These are phyloP conservation scores for Protodeltote pygarga DNA, from an alignment of 2,888 invertebrate genomes.

Conservation along the genomic window DNA sequence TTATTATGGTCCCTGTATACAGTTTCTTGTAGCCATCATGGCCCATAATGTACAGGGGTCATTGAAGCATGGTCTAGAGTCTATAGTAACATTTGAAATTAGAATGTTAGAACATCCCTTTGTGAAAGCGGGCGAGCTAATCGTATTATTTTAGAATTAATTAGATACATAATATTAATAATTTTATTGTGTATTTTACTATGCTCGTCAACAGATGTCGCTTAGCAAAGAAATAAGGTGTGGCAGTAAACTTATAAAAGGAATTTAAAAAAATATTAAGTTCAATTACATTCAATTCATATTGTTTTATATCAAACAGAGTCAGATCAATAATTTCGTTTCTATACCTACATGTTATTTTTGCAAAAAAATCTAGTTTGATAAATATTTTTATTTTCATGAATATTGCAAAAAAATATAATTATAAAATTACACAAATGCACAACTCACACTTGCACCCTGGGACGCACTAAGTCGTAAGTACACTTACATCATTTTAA, in stretches of 20 bases:
- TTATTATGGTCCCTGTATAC: conserved; percentile 4
- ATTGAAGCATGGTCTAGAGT: conserved; percentile 69
- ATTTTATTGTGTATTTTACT: conserved; percentile 23
- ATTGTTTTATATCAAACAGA: too few relatives aligned
- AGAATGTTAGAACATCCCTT: conserved; percentile 45
- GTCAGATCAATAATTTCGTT: too few relatives aligned
- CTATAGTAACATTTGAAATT: conserved; percentile 42
- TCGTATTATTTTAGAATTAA: conserved; percentile 38
- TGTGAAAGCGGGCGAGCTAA: conserved; percentile 75
- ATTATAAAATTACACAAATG: conserved; percentile 15
- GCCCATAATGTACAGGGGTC: conserved; percentile 39
- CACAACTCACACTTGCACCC: conserved; percentile 30
- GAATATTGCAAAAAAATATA: not conserved
- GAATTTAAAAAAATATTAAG: not conserved
- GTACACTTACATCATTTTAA: conserved; percentile 31
- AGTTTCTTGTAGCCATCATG: conserved; percentile 5
- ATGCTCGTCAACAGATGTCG: conserved; percentile 42
- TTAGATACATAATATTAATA: conserved; percentile 27
- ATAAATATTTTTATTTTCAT: too few relatives aligned
- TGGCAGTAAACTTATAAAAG: conserved; percentile 7
- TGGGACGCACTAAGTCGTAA: conserved; percentile 27
- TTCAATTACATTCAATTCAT: too few relatives aligned
- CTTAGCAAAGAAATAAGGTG: conserved; percentile 14
- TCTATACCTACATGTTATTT: too few relatives aligned
- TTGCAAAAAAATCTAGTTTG: too few relatives aligned